phyloP scores from a whole-genome alignment of 2,797 vertebrate genomes.

The Eospalax fontanierii region DNA sequence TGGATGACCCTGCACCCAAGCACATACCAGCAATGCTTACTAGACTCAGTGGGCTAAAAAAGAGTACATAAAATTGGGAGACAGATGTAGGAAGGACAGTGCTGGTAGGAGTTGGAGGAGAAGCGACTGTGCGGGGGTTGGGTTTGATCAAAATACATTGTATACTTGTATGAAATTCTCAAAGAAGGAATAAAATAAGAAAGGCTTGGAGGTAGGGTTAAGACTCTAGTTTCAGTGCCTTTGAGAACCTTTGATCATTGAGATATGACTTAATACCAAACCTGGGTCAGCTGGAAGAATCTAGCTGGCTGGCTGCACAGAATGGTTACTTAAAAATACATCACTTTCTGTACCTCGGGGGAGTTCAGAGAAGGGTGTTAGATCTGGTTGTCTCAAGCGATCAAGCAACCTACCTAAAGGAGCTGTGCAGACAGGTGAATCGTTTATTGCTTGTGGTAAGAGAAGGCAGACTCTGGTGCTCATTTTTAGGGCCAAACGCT shows the following conservation, averaged over 20 bases:
- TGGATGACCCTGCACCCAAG: not conserved
- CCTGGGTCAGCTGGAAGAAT: not conserved
- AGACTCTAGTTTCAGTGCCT: not conserved
- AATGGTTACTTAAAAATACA: not conserved
- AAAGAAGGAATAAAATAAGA: not conserved
- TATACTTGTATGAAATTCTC: not conserved
- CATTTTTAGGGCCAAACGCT: slow-evolving; percentile 32
- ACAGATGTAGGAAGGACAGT: not conserved
- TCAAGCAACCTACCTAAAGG: slow-evolving; percentile 49
- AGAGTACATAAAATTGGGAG: not conserved
- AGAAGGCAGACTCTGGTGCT: not conserved
- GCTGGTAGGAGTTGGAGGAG: not conserved
- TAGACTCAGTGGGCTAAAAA: not conserved
- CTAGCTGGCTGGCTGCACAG: not conserved
- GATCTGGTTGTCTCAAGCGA: slow-evolving; percentile 56
- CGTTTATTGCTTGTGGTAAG: not conserved
- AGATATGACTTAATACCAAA: slow-evolving; percentile 8
- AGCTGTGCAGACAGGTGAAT: slow-evolving; percentile 44
- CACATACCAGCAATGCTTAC: not conserved
- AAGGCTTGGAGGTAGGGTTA: not conserved
- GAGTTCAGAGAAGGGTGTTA: slow-evolving; percentile 5
- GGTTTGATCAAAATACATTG: not conserved
- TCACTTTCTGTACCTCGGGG: not conserved
- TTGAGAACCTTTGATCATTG: not conserved
- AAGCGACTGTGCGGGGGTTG: not conserved